Evolutionary conservation across 2,113 vertebrate species (phyloP).

Genomic region (Pterophyllum scalare): DNA sequence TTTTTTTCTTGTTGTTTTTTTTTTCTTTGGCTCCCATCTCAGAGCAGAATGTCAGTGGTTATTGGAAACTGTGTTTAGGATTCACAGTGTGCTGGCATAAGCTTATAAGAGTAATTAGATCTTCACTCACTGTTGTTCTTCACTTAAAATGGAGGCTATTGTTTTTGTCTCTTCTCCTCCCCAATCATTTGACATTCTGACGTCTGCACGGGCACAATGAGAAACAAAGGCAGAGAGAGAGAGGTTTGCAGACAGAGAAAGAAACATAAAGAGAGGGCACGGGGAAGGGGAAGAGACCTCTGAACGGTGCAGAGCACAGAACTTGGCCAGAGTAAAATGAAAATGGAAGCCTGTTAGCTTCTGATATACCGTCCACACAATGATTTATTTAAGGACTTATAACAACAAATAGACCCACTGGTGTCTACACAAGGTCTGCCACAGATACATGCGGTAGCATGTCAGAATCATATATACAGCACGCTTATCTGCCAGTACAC

Average conservation of each 20-base stretch:
- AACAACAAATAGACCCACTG: background rate
- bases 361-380: background rate
- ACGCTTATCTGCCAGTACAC: background rate
- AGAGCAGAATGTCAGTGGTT: constrained; percentile 37
- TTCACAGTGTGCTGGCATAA: constrained; percentile 47
- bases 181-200: constrained; percentile 52
- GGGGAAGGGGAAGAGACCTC: background rate
- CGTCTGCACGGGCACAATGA: constrained; percentile 34
- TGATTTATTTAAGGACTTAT: constrained; percentile 16
- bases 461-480: background rate
- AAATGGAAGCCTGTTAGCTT: constrained; percentile 22
- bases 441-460: background rate
- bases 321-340: constrained; percentile 15
- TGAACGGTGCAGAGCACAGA: constrained; percentile 14
- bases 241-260: constrained; percentile 22
- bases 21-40: constrained; percentile 8
- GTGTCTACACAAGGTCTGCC: background rate
- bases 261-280: constrained; percentile 4
- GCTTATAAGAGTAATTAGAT: constrained; percentile 65
- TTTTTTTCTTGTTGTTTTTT: too few relatives aligned
- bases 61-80: constrained; percentile 33
- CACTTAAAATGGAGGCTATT: constrained; percentile 46
- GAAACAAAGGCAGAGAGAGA: constrained; percentile 13
- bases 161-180: constrained; percentile 39
- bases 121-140: constrained; percentile 52